Evolutionary conservation across 1,140 invertebrate genomes (phyloP).

Genomic region (Limonius californicus): DNA sequence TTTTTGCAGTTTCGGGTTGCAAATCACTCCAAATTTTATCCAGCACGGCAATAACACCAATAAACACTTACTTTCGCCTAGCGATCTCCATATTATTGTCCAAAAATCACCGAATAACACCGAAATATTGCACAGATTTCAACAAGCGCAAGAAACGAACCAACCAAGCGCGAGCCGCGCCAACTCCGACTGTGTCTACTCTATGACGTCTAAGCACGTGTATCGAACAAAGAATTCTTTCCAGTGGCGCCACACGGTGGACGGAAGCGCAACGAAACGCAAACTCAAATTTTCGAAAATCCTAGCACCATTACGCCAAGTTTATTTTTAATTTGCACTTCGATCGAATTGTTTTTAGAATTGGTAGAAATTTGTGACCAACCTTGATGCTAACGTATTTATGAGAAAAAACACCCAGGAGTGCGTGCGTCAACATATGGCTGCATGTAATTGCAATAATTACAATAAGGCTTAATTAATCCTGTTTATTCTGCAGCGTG

Average conservation of each 20-base stretch:
- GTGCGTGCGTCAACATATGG: too few relatives aligned
- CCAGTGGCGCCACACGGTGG: neutral
- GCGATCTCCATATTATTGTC: conserved; percentile 16
- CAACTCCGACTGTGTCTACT: conserved; percentile 4
- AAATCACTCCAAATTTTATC: neutral
- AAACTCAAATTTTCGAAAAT: too few relatives aligned
- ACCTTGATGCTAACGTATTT: too few relatives aligned
- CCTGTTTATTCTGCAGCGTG: too few relatives aligned
- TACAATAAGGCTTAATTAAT: too few relatives aligned
- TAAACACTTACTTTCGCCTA: conserved; percentile 19
- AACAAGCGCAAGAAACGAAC: neutral
- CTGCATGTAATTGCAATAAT: too few relatives aligned
- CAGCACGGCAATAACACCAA: neutral
- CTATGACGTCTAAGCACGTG: conserved; percentile 15
- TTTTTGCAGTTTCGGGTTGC: neutral
- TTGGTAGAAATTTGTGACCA: too few relatives aligned
- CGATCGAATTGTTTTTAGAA: too few relatives aligned
- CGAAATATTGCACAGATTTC: conserved; percentile 15
- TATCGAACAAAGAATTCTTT: conserved; percentile 16
- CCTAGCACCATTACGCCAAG: too few relatives aligned
- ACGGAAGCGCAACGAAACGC: neutral
- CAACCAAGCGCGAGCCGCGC: conserved; percentile 7
- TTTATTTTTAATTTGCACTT: too few relatives aligned
- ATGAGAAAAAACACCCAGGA: too few relatives aligned
- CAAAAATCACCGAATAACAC: neutral